Conservation (phyloP, 2,888 invertebrate genomes). For the Polyploca ridens region DNA sequence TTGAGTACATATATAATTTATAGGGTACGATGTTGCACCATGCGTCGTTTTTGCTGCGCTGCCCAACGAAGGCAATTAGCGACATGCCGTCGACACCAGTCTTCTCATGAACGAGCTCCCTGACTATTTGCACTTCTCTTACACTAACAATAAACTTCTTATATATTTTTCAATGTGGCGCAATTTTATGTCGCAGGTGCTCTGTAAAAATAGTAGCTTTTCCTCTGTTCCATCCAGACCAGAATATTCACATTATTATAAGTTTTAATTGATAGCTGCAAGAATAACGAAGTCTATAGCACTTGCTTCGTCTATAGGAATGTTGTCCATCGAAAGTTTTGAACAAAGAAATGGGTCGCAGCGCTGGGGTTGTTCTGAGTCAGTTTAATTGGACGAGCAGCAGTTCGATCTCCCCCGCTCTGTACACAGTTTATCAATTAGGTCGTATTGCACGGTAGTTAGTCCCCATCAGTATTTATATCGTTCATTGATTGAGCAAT, state of each 20-base stretch:
- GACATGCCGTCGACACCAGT: slow-evolving; percentile 62
- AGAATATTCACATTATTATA: neutral
- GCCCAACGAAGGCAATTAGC: slow-evolving; percentile 69
- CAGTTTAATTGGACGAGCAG: slow-evolving; percentile 67
- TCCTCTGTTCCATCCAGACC: neutral
- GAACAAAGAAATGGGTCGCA: slow-evolving; percentile 39
- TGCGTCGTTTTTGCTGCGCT: slow-evolving; percentile 44
- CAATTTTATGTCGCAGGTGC: neutral
- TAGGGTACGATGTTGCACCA: slow-evolving; percentile 23
- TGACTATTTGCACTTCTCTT: slow-evolving; percentile 47
- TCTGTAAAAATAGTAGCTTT: neutral
- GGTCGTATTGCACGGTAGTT: slow-evolving; percentile 59
- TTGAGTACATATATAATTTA: slow-evolving; percentile 38
- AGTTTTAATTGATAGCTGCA: neutral
- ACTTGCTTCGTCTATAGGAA: slow-evolving; percentile 21
- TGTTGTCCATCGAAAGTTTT: slow-evolving; percentile 34
- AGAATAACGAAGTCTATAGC: slow-evolving; percentile 8
- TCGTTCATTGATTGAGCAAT: slow-evolving; percentile 66
- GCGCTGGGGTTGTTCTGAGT: slow-evolving; percentile 50
- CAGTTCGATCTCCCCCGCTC: slow-evolving; percentile 56
- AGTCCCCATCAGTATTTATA: slow-evolving; percentile 61
- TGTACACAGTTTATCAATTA: slow-evolving; percentile 69
- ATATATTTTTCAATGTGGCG: slow-evolving; percentile 36
- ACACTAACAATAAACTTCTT: slow-evolving; percentile 37
- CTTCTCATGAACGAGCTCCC: slow-evolving; percentile 48